Conservation (phyloP, 2,888 invertebrate genomes). For the Dicroscelio sp. region DNA sequence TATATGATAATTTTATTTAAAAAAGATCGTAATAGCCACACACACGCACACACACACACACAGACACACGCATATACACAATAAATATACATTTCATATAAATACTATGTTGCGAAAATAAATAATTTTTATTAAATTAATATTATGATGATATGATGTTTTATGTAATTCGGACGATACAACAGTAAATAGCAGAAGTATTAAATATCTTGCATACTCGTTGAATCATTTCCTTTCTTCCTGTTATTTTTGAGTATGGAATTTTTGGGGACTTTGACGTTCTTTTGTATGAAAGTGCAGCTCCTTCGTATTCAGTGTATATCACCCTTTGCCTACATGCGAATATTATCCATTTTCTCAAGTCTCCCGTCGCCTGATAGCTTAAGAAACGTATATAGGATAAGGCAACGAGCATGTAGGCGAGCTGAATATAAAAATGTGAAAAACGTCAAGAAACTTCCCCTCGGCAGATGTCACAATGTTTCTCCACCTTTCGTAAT, state of each 20-base stretch:
- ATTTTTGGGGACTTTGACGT: constrained; percentile 58
- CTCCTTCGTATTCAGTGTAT: constrained; percentile 85
- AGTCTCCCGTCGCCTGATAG: constrained; percentile 84
- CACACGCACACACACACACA: no score
- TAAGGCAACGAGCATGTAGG: constrained; percentile 81
- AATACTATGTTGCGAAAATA: no score
- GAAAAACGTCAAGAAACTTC: constrained; percentile 81
- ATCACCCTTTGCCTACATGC: constrained; percentile 84
- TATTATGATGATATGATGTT: no score
- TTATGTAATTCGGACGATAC: not conserved
- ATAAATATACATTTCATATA: no score
- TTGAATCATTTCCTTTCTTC: not conserved
- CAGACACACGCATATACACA: no score
- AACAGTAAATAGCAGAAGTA: not conserved
- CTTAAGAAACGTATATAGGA: constrained; percentile 81
- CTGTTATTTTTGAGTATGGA: constrained; percentile 52
- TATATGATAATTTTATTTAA: no score
- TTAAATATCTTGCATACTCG: not conserved
- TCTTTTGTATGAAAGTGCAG: constrained; percentile 64
- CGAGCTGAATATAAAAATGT: constrained; percentile 87
- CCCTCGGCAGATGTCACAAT: constrained; percentile 87
- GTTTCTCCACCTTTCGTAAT: constrained; percentile 85
- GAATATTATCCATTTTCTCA: constrained; percentile 87
- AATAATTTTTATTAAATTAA: no score
- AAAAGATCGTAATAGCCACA: no score